Conservation (phyloP, 2,113 vertebrate species). For the Centropus unirufus region DNA sequence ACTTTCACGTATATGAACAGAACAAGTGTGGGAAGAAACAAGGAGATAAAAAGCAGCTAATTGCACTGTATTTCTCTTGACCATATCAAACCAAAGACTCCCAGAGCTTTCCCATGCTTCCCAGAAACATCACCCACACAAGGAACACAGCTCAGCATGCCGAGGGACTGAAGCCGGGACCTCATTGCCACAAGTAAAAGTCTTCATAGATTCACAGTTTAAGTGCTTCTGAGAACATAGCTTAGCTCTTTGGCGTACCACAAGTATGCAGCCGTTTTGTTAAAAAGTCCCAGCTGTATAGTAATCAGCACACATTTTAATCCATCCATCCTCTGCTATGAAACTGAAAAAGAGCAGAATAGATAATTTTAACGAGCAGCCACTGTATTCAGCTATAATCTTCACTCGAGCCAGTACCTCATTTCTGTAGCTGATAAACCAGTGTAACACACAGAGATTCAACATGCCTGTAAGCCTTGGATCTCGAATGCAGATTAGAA, state of each 20-base stretch:
- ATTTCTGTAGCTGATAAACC: not conserved
- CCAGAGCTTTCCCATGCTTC: not conserved
- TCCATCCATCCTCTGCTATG: not conserved
- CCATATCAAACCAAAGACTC: not conserved
- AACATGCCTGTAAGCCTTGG: not conserved
- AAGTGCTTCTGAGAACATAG: slow-evolving; percentile 56
- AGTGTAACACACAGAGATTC: not conserved
- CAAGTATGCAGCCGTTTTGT: slow-evolving; percentile 54
- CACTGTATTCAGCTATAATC: not conserved
- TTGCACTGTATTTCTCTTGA: not conserved
- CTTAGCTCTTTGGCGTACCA: slow-evolving; percentile 27
- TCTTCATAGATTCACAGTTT: not conserved
- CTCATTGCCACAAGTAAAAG: not conserved
- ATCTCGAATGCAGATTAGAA: not conserved
- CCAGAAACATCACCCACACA: not conserved
- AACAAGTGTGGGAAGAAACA: not conserved
- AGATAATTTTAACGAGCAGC: slow-evolving; percentile 15
- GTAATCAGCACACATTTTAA: slow-evolving; percentile 55
- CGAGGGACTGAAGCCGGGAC: not conserved
- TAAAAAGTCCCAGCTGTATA: slow-evolving; percentile 66
- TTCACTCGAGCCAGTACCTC: not conserved
- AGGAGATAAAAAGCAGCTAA: not conserved
- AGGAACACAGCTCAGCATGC: not conserved
- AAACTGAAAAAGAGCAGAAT: not conserved
- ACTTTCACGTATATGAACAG: not conserved